Conservation (phyloP, 2,797 vertebrate genomes). For the Cossypha polioptera region DNA sequence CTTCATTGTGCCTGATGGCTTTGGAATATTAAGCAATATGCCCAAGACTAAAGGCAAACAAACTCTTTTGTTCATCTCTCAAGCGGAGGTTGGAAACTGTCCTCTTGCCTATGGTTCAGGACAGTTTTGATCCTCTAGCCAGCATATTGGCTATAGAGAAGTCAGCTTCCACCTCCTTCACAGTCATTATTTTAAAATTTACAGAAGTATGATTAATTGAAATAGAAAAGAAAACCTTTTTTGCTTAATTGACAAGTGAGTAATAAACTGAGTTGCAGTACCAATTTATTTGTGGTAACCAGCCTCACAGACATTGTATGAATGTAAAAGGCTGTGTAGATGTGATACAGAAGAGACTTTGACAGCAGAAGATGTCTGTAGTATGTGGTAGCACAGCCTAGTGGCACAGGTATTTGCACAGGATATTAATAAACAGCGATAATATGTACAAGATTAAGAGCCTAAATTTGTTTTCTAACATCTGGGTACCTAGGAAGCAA, state of each 20-base stretch:
- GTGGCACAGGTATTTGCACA: background rate
- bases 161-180: background rate
- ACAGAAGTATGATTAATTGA: background rate
- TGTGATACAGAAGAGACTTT: background rate
- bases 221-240: background rate
- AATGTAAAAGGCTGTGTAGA: background rate
- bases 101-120: background rate
- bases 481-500: background rate
- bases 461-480: background rate
- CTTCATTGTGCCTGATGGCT: background rate
- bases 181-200: background rate
- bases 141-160: background rate
- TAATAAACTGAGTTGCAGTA: background rate
- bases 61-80: background rate
- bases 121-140: background rate
- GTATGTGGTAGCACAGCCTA: background rate
- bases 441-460: background rate
- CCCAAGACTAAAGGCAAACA: background rate
- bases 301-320: background rate
- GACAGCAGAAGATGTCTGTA: background rate
- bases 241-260: background rate
- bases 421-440: background rate
- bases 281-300: background rate
- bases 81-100: background rate
- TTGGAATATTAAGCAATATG: conserved; percentile 21